Conservation (phyloP, 2,797 vertebrate species). For the Mus minutoides region DNA sequence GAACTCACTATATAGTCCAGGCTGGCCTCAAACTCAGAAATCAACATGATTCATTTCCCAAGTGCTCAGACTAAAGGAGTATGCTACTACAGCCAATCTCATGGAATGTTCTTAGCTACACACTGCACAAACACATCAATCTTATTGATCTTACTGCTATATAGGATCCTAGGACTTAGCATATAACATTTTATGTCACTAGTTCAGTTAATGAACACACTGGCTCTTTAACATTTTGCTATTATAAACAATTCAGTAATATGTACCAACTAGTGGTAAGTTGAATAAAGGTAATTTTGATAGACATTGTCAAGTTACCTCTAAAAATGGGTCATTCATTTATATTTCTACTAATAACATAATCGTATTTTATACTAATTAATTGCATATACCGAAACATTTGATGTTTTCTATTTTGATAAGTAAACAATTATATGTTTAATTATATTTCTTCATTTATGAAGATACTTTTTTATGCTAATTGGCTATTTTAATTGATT, state of each 20-base stretch:
- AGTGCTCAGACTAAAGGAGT: background rate
- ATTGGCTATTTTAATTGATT: slow-evolving; percentile 1
- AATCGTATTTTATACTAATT: background rate
- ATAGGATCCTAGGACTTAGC: background rate
- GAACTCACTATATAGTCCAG: background rate
- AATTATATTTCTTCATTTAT: background rate
- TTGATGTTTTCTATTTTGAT: background rate
- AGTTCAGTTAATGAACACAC: background rate
- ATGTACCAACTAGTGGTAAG: slow-evolving; percentile 7
- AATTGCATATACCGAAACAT: background rate
- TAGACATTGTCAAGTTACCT: background rate
- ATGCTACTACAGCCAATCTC: background rate
- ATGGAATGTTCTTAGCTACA: background rate
- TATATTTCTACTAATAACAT: background rate
- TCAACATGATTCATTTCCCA: background rate
- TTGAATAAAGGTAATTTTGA: slow-evolving; percentile 36
- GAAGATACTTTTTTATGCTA: background rate
- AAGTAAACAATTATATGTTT: slow-evolving; percentile 12
- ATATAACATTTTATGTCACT: background rate
- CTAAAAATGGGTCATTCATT: background rate
- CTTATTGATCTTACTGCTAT: background rate
- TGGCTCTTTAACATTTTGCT: slow-evolving; percentile 8
- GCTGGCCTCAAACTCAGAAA: background rate
- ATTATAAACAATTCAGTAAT: background rate
- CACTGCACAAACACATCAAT: background rate